Percentiles rank a stretch among this genome's conserved stretches.
Conservation (phyloP, 2,888 invertebrate genomes). For the Merodon equestris region DNA sequence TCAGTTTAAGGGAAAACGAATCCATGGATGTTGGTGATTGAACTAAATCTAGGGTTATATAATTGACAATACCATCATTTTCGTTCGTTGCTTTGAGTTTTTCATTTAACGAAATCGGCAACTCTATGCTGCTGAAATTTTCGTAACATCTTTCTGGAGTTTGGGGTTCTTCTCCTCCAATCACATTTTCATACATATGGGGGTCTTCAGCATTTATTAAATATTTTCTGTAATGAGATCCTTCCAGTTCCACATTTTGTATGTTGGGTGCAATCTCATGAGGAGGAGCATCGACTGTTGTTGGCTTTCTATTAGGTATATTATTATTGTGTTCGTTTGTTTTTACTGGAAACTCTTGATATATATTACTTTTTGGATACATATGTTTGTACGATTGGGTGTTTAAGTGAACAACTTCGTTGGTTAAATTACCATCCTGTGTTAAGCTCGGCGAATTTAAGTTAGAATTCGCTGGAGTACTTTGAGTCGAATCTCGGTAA, state of each 20-base stretch:
- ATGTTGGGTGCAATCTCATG: constrained; percentile 76
- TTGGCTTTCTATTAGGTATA: constrained; percentile 71
- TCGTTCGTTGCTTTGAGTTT: constrained; percentile 44
- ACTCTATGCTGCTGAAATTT: constrained; percentile 73
- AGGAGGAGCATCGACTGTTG: constrained; percentile 75
- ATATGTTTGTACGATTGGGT: constrained; percentile 72
- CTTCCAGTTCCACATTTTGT: constrained; percentile 33
- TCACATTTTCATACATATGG: constrained; percentile 76
- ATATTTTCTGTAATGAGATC: constrained; percentile 44
- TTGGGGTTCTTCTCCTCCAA: constrained; percentile 46
- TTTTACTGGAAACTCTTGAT: constrained; percentile 81
- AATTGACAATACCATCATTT: constrained; percentile 73
- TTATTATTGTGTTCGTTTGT: constrained; percentile 72
- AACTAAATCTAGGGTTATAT: constrained; percentile 77
- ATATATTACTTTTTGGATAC: constrained; percentile 80
- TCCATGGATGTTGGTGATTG: constrained; percentile 75
- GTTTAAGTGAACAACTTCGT: constrained; percentile 81
- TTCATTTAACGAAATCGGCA: constrained; percentile 70
- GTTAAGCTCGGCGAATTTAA: constrained; percentile 80
- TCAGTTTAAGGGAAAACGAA: constrained; percentile 60
- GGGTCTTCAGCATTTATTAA: constrained; percentile 69
- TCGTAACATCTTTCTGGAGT: constrained; percentile 75
- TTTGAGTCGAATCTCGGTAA: constrained; percentile 72
- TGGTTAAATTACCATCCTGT: constrained; percentile 80
- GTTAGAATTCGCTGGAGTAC: constrained; percentile 73